Conservation (phyloP, 2,888 invertebrate species). For the Archips crataeganus region DNA sequence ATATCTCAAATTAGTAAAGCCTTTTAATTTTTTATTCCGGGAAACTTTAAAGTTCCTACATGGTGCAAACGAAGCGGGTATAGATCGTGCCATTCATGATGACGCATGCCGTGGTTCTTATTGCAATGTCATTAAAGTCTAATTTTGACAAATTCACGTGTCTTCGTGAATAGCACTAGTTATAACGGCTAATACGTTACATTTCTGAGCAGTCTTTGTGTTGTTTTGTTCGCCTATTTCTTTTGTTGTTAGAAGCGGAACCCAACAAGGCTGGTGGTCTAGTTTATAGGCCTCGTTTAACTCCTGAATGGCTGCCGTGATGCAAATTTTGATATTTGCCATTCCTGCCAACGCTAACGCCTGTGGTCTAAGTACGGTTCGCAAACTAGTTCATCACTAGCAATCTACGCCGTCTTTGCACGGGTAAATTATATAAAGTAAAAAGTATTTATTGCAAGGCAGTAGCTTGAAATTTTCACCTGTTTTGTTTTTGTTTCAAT, state of each 20-base stretch:
- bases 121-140: no score
- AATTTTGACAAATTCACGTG: no score
- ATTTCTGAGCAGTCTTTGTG: neutral
- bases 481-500: no score
- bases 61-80: no score
- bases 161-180: no score
- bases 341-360: slow-evolving; percentile 18
- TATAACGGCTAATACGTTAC: no score
- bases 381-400: neutral
- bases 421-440: neutral
- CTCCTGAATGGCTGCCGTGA: slow-evolving; percentile 23
- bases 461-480: no score
- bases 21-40: no score
- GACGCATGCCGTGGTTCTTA: no score
- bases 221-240: neutral
- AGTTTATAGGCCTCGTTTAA: slow-evolving; percentile 23
- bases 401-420: neutral
- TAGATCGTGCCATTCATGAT: no score
- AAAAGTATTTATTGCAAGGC: neutral
- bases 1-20: no score
- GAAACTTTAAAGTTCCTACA: no score
- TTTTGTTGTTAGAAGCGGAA: neutral
- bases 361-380: slow-evolving; percentile 21
- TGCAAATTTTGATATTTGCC: slow-evolving; percentile 40
- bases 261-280: slow-evolving; percentile 29